Evolutionary conservation across 1,140 invertebrate species (phyloP), one percentile per base, ranked within the genome.

Genomic region (Reticulitermes speratus): DNA sequence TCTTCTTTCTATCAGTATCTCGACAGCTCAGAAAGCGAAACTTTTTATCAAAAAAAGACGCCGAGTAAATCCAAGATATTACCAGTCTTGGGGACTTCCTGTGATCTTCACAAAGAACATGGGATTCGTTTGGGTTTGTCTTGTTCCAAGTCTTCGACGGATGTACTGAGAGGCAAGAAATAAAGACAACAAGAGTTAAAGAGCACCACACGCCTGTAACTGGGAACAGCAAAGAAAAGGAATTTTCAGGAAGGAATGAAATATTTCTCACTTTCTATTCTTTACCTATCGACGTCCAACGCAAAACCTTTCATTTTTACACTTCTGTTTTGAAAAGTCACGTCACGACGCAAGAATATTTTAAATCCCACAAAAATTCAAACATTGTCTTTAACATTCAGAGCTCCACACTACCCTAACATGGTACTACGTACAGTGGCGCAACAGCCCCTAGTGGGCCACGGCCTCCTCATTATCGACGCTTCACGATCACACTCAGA

Each of bases 21-120:
- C 16, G 65, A 30, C 65, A 75, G n/a, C n/a, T 75, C 25, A 75
- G 65, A 75, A 75, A 75, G 65, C 65, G 65, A 30, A 38, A 75
- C 14, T n/a, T 30, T 69, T 30, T 75, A 30, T 75, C 65, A 75
- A 75, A n/a, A 75, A n/a, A 38, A 75, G 65, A 75, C n/a, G n/a
- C 65, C n/a, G 65, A 30, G 65, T 75, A 75, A 75, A 75, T 75
- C 65, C 65, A 75, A 75, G 65, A 75, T 75, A 75, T 75, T 75
- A 75, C 65, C n/a, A 30, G n/a, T 25, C n/a, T 25, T 75, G 7
- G 65, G n/a, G n/a, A n/a, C 19, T 65, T 65, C 1, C 16, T 19
- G 9, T 23, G 65, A 75, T 30, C n/a, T 75, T 75, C 65, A 75
- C 3, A 75, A 75, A 75, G 65, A 75, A 75, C 65, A 75, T 16